Conservation (phyloP, 2,113 vertebrate genomes). For the Boulengeromyrus knoepffleri region DNA sequence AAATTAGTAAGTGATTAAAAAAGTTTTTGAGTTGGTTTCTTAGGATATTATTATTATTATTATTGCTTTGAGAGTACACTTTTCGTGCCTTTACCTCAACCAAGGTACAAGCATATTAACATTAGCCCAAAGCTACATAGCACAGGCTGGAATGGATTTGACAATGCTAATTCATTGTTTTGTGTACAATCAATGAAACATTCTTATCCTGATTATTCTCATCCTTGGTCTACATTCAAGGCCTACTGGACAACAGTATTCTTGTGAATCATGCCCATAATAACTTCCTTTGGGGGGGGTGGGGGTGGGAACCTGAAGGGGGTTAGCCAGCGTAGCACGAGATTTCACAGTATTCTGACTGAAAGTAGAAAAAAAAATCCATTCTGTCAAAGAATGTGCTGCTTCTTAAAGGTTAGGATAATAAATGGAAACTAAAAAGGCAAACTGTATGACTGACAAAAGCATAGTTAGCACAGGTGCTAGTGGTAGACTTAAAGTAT, state of each 20-base stretch:
- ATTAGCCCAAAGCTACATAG: background rate
- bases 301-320: background rate
- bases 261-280: background rate
- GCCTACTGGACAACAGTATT: background rate
- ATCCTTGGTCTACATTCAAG: background rate
- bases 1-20: background rate
- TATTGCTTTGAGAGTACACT: background rate
- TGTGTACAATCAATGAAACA: conserved; percentile 1
- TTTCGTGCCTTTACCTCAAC: background rate
- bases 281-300: background rate
- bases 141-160: background rate
- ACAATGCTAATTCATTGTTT: background rate
- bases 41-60: background rate
- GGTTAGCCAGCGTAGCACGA: background rate
- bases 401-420: background rate
- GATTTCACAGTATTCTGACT: background rate
- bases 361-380: background rate
- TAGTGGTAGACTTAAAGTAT: background rate
- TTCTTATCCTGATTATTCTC: background rate
- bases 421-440: background rate
- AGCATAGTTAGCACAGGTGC: background rate
- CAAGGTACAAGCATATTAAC: background rate
- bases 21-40: background rate
- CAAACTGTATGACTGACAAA: background rate
- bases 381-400: background rate